phyloP scores from a whole-genome alignment of 2,888 invertebrate genomes.

The Dynastes grantii region DNA sequence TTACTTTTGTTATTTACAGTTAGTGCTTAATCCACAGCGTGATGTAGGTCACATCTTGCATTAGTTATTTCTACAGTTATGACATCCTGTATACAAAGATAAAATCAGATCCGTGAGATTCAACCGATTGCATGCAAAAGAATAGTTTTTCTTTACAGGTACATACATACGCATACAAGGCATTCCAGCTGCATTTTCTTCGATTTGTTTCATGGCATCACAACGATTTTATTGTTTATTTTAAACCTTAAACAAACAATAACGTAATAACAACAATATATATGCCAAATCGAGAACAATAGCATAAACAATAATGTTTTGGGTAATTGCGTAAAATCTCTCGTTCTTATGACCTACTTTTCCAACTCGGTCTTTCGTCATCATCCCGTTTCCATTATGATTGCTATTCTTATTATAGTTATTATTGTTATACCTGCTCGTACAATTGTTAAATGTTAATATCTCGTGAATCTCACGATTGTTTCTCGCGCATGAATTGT shows the following conservation, averaged over 20 bases:
- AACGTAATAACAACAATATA: background rate
- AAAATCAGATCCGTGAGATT: constrained; percentile 13
- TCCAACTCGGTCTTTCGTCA: constrained; percentile 3
- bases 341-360: constrained; percentile 22
- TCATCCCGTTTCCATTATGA: background rate
- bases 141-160: background rate
- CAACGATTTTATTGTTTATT: background rate
- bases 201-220: too few relatives aligned
- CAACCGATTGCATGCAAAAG: background rate
- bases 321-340: constrained; percentile 25
- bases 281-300: constrained; percentile 6
- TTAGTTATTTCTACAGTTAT: background rate
- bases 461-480: constrained; percentile 32
- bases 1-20: too few relatives aligned
- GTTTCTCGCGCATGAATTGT: constrained; percentile 16
- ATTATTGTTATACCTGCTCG: background rate
- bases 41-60: constrained; percentile 21
- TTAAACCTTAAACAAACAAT: constrained; percentile 9
- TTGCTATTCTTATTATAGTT: background rate
- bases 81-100: too few relatives aligned
- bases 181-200: too few relatives aligned
- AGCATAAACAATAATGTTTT: constrained; percentile 12
- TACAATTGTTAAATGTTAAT: constrained; percentile 29
- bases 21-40: background rate
- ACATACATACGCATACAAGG: background rate